These are phyloP conservation scores for Resseliella maxima DNA, from an alignment of 2,888 invertebrate genomes.

Conservation along the genomic window DNA sequence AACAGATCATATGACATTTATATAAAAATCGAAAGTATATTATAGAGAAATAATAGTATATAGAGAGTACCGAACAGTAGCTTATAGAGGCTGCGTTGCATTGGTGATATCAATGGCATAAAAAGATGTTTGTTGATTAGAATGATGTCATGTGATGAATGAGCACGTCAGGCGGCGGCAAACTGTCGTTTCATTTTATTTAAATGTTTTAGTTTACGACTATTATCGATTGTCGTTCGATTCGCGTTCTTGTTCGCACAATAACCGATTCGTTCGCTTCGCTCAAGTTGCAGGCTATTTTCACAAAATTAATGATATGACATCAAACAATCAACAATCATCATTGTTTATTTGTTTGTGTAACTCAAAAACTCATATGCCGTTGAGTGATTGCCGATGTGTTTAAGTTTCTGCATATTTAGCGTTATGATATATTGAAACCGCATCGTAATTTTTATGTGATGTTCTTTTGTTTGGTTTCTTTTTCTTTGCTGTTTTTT, in stretches of 20 bases:
- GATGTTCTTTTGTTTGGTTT: background rate
- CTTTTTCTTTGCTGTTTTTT: background rate
- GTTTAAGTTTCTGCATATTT: background rate
- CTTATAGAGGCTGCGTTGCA: background rate
- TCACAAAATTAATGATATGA: background rate
- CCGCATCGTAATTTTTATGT: background rate
- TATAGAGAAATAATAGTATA: no score
- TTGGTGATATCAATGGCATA: background rate
- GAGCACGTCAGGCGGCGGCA: slow-evolving; percentile 2
- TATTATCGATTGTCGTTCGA: background rate
- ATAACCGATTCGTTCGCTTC: background rate
- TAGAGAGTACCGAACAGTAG: no score
- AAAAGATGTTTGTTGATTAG: slow-evolving; percentile 8
- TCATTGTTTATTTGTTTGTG: background rate
- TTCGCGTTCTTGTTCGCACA: background rate
- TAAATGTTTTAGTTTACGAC: background rate
- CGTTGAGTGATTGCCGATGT: background rate
- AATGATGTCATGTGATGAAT: slow-evolving; percentile 40
- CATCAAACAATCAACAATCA: background rate
- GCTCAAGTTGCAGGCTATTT: slow-evolving; percentile 4
- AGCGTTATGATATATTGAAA: background rate
- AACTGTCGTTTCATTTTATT: background rate
- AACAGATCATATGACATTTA: background rate
- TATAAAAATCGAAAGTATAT: background rate
- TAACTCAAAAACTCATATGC: background rate